Base-by-base conservation (phyloP, 2,888 invertebrate species). In the Tromatobia lineatoria region DNA sequence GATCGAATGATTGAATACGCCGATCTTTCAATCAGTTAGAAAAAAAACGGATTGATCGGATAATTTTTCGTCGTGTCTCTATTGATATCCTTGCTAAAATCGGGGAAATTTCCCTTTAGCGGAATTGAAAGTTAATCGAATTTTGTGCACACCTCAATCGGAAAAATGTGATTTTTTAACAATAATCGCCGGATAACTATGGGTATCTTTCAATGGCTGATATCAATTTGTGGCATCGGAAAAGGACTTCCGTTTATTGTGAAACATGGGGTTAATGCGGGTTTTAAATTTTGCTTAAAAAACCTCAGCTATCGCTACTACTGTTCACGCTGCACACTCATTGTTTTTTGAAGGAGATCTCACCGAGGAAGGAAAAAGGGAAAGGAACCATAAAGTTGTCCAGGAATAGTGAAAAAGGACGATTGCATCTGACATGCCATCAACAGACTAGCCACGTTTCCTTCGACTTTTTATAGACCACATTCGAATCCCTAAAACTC, bases 271-370 rank as follows among this genome's bases (percentile, higher is more conserved):
- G n/a, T 45, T 11, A 20, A 67, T 47, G 25, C 45, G 7, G 45
- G 47, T 25, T 47, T 15, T 8, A 25, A 15, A 47, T 67, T 45
- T 47, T 1, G 25, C 54, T 69, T 47, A 66, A 25, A 23, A 15
- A 57, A 42, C 25, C 47, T n/a, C 66, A 20, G 57, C 77, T 77
- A 59, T 38, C 25, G 13, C 13, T 20, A n/a, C 54, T 13, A 23
- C n/a, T 61, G 3, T 23, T 70, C 23, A 70, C n/a, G 57, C 69
- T 81, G 54, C 78, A 76, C 50, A 34, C 80, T 81, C 78, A 84
- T 84, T 81, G 78, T 81, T 84, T 73, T 84, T 84, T 77, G 76
- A 83, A 69, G 73, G 71, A 38, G 59, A 61, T 80, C 77, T 69
- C 80, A 47, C 25, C 15, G 77, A 71, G 50, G 71, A 66, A 54